Base-by-base conservation (phyloP, 1,140 invertebrate species). In the Scaptodrosophila lebanonensis region DNA sequence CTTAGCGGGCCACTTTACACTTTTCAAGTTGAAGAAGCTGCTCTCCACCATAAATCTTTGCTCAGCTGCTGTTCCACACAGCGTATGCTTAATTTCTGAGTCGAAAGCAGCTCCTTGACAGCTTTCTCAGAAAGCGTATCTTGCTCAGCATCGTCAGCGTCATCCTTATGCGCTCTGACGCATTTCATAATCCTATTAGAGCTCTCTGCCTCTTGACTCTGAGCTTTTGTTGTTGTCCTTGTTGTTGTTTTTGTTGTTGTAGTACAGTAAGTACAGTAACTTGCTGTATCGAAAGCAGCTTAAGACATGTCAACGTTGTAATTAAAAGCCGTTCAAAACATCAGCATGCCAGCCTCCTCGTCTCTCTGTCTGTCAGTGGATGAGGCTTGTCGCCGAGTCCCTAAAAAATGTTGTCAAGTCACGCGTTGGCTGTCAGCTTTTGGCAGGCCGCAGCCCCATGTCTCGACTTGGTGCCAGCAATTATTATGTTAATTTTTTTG, bases 271-370 rank as follows among this genome's bases (percentile, higher is more conserved):
- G n/a, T n/a, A n/a, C n/a, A n/a, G n/a, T n/a, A n/a, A n/a, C 3
- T 25, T 3, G 22, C 22, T 79, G 63, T 79, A 77, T 77, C 68
- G 73, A 73, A 72, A 77, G 73, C 73, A 68, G 73, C 73, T 77
- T 77, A 79, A 25, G 68, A 79, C 58, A 79, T 77, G 73, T 77
- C 73, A 77, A 73, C 75, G 73, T 66, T 68, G 73, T 77, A 77
- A 77, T 77, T 77, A 77, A 79, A 77, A 79, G 68, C 73, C 73
- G 65, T 69, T 61, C 68, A 79, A 79, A 72, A 79, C 73, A 79
- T 79, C 72, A 67, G 50, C 32, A 33, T 43, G 29, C 16, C 12
- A 4, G 12, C 18, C 20, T 25, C 32, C 7, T 17, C 47, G 11
- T 49, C 16, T 16, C 15, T 15, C 38, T 18, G 18, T 33, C 40